Conservation (phyloP, 2,888 invertebrate species). For the Blastobasis lacticolella region DNA sequence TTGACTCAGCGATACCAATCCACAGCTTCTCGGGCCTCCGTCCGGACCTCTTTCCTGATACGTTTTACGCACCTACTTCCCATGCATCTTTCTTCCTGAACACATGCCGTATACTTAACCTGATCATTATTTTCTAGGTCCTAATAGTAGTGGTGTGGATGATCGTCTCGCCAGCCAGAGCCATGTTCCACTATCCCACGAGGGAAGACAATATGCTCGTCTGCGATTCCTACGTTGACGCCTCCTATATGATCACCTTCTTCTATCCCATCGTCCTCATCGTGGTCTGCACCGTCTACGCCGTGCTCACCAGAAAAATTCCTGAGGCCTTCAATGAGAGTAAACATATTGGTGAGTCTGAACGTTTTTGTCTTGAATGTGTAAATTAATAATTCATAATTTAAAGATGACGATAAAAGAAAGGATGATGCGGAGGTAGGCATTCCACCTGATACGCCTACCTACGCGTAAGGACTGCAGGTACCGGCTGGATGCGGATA, state of each 20-base stretch:
- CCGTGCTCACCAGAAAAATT: slow-evolving; percentile 95
- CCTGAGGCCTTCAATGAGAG: slow-evolving; percentile 99
- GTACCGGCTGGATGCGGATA: too few relatives aligned
- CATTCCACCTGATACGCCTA: too few relatives aligned
- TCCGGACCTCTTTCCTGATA: too few relatives aligned
- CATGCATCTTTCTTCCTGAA: background rate
- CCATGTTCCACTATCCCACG: slow-evolving; percentile 92
- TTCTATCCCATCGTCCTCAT: slow-evolving; percentile 94
- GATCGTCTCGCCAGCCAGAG: slow-evolving; percentile 90
- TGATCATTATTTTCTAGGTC: slow-evolving; percentile 66
- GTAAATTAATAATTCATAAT: too few relatives aligned
- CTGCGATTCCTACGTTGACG: slow-evolving; percentile 93
- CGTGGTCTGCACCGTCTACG: slow-evolving; percentile 95
- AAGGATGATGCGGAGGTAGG: too few relatives aligned
- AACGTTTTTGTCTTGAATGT: background rate
- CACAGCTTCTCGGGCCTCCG: too few relatives aligned
- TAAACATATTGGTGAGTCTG: slow-evolving; percentile 92
- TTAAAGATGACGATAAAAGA: too few relatives aligned
- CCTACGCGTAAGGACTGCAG: too few relatives aligned
- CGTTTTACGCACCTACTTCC: too few relatives aligned
- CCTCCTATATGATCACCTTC: slow-evolving; percentile 95
- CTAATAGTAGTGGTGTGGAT: slow-evolving; percentile 94
- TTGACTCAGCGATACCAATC: too few relatives aligned
- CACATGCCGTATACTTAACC: background rate
- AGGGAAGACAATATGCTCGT: slow-evolving; percentile 94